These are phyloP conservation scores for Lepidocyrtoides sp. DNA, from an alignment of 2,888 invertebrate genomes.

Conservation along the genomic window DNA sequence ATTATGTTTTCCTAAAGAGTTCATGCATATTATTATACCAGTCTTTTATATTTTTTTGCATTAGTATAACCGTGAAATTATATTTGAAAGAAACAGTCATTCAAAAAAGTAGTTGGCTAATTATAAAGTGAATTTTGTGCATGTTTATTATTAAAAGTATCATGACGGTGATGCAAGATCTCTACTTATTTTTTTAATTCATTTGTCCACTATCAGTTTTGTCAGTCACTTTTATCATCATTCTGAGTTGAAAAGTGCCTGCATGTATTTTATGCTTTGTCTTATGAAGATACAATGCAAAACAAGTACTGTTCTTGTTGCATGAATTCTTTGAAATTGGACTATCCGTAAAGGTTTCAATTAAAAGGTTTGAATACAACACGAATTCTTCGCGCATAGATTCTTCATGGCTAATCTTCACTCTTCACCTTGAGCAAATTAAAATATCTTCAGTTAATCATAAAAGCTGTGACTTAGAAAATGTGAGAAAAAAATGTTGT, in stretches of 20 bases:
- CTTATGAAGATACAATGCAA: neutral
- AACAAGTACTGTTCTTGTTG: neutral
- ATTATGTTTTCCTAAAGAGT: too few species aligned
- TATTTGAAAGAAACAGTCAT: too few species aligned
- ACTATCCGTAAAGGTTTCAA: slow-evolving; percentile 36
- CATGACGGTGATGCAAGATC: too few species aligned
- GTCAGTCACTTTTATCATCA: too few species aligned
- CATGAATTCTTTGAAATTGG: neutral
- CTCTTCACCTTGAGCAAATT: slow-evolving; percentile 75
- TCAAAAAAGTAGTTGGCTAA: too few species aligned
- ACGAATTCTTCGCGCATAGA: slow-evolving; percentile 29
- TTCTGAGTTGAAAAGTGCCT: too few species aligned
- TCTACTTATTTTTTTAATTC: too few species aligned
- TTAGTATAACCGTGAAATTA: slow-evolving; percentile 64
- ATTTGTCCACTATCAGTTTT: too few species aligned
- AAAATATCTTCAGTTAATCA: slow-evolving; percentile 71
- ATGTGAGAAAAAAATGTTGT: neutral
- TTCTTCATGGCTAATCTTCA: slow-evolving; percentile 63
- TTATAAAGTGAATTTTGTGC: too few species aligned
- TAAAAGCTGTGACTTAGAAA: slow-evolving; percentile 44
- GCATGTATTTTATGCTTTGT: too few species aligned
- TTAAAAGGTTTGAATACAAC: slow-evolving; percentile 13
- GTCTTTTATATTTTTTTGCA: slow-evolving; percentile 45
- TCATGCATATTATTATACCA: too few species aligned
- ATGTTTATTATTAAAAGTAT: too few species aligned